Conservation (phyloP, 2,797 vertebrate species). For the Pantherophis alleghaniensis region DNA sequence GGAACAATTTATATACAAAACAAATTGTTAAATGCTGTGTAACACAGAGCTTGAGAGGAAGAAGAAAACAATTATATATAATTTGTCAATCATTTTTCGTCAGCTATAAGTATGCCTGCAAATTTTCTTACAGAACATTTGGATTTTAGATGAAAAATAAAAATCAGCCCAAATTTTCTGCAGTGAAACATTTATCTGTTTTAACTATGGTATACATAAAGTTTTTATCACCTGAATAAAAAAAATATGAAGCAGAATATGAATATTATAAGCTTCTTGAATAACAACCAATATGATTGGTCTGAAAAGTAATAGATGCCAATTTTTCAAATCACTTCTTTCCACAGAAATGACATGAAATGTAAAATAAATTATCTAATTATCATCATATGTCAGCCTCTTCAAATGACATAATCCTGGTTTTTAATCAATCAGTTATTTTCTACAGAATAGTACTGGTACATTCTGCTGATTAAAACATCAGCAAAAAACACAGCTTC, state of each 20-base stretch:
- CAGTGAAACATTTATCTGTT: slow-evolving; percentile 11
- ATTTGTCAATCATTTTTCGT: slow-evolving; percentile 49
- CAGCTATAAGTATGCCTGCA: slow-evolving; percentile 37
- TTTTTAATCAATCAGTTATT: slow-evolving; percentile 65
- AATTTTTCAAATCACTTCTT: slow-evolving; percentile 50
- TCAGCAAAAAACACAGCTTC: slow-evolving; percentile 60
- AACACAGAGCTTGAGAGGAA: slow-evolving; percentile 25
- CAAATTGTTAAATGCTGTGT: slow-evolving; percentile 39
- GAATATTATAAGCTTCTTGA: slow-evolving; percentile 40
- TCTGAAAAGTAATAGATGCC: slow-evolving; percentile 52
- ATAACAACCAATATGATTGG: slow-evolving; percentile 36
- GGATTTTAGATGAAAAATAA: slow-evolving; percentile 38
- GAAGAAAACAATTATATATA: slow-evolving; percentile 13
- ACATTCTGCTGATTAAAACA: slow-evolving; percentile 67
- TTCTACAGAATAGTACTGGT: slow-evolving; percentile 54
- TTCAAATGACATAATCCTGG: slow-evolving; percentile 54
- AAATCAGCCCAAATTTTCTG: slow-evolving; percentile 21
- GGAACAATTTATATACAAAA: slow-evolving; percentile 40
- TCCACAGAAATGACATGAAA: slow-evolving; percentile 50
- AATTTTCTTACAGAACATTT: slow-evolving; percentile 34
- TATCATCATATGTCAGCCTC: slow-evolving; percentile 56
- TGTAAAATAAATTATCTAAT: slow-evolving; percentile 67
- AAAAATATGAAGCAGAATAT: slow-evolving; percentile 26
- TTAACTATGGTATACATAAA: slow-evolving; percentile 24
- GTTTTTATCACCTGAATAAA: slow-evolving; percentile 19